These are phyloP conservation scores for Platycercus adscitus DNA, from an alignment of 2,113 vertebrate species.

Conservation along the genomic window DNA sequence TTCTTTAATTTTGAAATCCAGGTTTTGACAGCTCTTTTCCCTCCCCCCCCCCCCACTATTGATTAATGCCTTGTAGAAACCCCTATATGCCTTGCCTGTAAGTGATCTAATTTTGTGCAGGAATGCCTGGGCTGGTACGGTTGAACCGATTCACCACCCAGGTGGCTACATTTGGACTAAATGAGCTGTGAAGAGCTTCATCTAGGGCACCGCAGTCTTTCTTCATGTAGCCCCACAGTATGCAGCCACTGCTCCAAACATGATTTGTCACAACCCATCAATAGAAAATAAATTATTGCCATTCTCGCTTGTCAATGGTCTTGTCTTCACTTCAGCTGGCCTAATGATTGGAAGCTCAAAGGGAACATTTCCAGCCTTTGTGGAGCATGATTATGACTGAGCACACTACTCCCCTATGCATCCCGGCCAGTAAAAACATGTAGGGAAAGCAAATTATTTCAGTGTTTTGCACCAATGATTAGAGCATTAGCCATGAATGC, in stretches of 20 bases:
- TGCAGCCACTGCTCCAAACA: slow-evolving; percentile 82
- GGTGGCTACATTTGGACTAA: slow-evolving; percentile 96
- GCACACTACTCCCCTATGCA: slow-evolving; percentile 59
- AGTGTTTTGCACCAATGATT: slow-evolving; percentile 74
- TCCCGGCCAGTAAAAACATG: slow-evolving; percentile 76
- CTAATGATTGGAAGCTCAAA: slow-evolving; percentile 81
- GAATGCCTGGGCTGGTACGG: slow-evolving; percentile 84
- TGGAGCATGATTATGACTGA: slow-evolving; percentile 75
- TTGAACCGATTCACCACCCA: slow-evolving; percentile 92
- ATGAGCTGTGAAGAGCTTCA: slow-evolving; percentile 97
- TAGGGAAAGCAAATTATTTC: slow-evolving; percentile 78
- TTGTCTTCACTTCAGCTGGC: slow-evolving; percentile 81
- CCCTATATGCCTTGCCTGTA: slow-evolving; percentile 87
- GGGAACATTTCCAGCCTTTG: slow-evolving; percentile 78
- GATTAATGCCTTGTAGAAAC: slow-evolving; percentile 87
- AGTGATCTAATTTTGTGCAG: slow-evolving; percentile 83
- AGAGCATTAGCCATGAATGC: slow-evolving; percentile 67
- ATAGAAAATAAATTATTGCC: slow-evolving; percentile 97
- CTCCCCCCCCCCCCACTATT: slow-evolving; percentile 19
- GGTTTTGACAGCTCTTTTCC: slow-evolving; percentile 83
- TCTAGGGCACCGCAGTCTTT: slow-evolving; percentile 84
- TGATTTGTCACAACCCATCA: slow-evolving; percentile 94
- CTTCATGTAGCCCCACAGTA: slow-evolving; percentile 72
- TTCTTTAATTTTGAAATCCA: slow-evolving; percentile 69
- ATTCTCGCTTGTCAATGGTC: slow-evolving; percentile 88